Percentiles rank a stretch among this genome's conserved stretches.
phyloP scores from a whole-genome alignment of 2,888 invertebrate species.

The Xestia c-nigrum region DNA sequence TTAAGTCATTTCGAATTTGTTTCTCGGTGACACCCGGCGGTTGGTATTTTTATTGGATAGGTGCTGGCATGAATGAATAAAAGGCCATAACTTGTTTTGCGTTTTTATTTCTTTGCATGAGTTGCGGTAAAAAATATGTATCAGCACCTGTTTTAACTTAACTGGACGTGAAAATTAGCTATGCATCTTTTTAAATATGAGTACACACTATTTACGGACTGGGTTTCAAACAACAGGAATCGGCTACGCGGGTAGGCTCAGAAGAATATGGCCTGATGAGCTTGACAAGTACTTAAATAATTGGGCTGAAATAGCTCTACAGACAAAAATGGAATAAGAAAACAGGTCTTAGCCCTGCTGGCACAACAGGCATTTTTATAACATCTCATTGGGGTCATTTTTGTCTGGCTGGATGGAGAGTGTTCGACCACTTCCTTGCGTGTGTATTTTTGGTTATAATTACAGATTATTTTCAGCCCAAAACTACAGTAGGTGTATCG shows the following conservation, averaged over 20 bases:
- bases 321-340: no score
- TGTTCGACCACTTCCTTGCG: neutral
- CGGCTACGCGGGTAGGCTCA: no score
- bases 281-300: no score
- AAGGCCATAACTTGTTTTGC: slow-evolving; percentile 2
- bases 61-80: slow-evolving; percentile 20
- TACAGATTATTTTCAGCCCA: neutral
- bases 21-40: slow-evolving; percentile 12
- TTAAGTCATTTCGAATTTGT: slow-evolving; percentile 49
- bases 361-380: neutral
- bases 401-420: neutral
- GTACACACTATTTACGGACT: no score
- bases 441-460: neutral
- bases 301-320: no score
- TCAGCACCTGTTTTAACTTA: neutral
- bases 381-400: neutral
- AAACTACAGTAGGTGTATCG: neutral
- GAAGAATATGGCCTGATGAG: no score
- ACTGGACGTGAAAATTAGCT: neutral
- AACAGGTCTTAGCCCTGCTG: no score
- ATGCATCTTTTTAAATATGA: neutral
- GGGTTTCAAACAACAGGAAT: no score
- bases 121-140: neutral
- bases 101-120: slow-evolving; percentile 23
- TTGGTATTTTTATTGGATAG: slow-evolving; percentile 23